phyloP scores from a whole-genome alignment of 2,888 invertebrate species.

The Scaptomyza polygonia region DNA sequence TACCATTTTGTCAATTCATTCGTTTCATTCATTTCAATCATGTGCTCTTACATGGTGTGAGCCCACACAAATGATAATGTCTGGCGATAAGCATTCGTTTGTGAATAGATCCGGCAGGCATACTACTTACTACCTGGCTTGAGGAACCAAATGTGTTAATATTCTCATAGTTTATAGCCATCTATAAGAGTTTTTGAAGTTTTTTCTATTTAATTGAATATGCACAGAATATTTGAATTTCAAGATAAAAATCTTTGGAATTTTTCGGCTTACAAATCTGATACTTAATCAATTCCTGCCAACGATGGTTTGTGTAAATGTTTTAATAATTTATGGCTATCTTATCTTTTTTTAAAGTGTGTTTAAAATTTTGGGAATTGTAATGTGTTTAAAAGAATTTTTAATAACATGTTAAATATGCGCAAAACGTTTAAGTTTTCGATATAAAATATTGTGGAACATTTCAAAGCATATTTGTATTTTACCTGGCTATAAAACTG shows the following conservation, averaged over 20 bases:
- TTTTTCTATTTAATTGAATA: slow-evolving; percentile 20
- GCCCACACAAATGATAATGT: slow-evolving; percentile 31
- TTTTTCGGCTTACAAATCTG: not conserved
- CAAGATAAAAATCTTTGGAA: not conserved
- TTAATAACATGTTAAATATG: not conserved
- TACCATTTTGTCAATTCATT: slow-evolving; percentile 45
- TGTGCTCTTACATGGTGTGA: slow-evolving; percentile 18
- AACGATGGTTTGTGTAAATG: not conserved
- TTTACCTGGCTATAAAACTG: not conserved
- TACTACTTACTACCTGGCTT: slow-evolving; percentile 21
- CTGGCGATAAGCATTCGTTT: slow-evolving; percentile 22
- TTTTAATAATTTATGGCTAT: not conserved
- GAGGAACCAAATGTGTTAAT: slow-evolving; percentile 20
- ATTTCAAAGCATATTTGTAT: not conserved
- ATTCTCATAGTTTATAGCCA: slow-evolving; percentile 59
- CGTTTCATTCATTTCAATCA: slow-evolving; percentile 59
- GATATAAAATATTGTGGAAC: not conserved
- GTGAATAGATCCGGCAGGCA: slow-evolving; percentile 11
- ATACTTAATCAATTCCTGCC: not conserved
- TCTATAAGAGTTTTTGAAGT: slow-evolving; percentile 5
- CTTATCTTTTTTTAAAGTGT: not conserved
- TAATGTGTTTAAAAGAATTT: not conserved
- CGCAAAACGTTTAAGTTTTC: not conserved
- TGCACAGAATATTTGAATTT: slow-evolving; percentile 3
- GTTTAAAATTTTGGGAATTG: not conserved